Base-by-base conservation (phyloP, 2,113 vertebrate species). In the Vulpes ferrilata region DNA sequence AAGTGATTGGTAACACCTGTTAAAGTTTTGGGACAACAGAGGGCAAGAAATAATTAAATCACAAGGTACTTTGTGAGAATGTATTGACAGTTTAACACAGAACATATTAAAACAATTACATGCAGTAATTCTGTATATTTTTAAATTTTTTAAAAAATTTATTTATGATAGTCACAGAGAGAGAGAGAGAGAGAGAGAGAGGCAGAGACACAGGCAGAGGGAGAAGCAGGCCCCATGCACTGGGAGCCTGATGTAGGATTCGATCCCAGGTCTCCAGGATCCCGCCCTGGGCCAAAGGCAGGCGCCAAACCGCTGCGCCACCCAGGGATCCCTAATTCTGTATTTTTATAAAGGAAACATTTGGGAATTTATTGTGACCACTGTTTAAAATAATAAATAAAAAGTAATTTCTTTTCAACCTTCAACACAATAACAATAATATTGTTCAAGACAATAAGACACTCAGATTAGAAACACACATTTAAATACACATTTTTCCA, bases 291-390 rank as follows among this genome's bases (percentile, higher is more conserved):
- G 38, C 38, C 38, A 38, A 4, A 38, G 38, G 38, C 38, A 38
- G 38, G 38, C 38, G 38, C 38, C 38, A 38, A 38, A 38, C 38
- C 38, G 38, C 38, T 38, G 38, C 38, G 38, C 38, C 38, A 38
- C 38, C 38, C 38, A 38, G 38, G 38, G 38, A 38, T 38, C 38
- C 38, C 38, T 2, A 55, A 57, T 88, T 88, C 35, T 69, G 6
- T 59, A 60, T 27, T 79, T 92, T 90, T 96, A 90, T 84, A 60
- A 92, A 79, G 62, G 27, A 89, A 91, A 90, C 12, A 32, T 11
- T 91, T 30, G 88, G 17, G 6, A 95, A 79, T 81, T 93, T 74
- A 83, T 60, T 62, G 11, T 76, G 13, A 90, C 9, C 19, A 16
- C 30, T 60, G 7, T 67, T 86, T 86, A 95, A 53, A 10, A 76